Percentiles rank a stretch among this genome's conserved stretches.
Conservation (phyloP, 1,140 invertebrate genomes). For the Dendroctonus valens region DNA sequence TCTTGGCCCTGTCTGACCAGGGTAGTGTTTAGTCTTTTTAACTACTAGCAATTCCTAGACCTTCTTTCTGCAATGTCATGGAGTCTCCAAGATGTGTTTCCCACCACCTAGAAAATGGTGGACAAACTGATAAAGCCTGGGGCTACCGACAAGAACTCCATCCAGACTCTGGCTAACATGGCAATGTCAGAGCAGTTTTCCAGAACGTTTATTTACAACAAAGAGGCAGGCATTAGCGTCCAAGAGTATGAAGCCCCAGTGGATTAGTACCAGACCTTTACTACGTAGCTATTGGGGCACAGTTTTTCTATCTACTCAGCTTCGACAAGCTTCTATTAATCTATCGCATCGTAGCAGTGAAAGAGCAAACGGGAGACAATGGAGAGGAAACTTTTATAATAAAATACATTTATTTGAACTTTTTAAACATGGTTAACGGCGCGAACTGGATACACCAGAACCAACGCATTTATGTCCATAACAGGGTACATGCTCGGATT, state of each 20-base stretch:
- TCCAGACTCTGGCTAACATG: constrained; percentile 29
- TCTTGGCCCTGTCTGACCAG: too few relatives aligned
- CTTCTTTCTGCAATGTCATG: background rate
- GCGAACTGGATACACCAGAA: constrained; percentile 81
- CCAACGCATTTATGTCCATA: constrained; percentile 96
- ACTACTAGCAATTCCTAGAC: too few relatives aligned
- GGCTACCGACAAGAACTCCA: constrained; percentile 17
- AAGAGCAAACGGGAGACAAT: too few relatives aligned
- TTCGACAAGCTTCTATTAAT: constrained; percentile 47
- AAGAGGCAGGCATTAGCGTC: constrained; percentile 49
- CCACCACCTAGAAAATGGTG: constrained; percentile 27
- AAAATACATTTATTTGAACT: too few relatives aligned
- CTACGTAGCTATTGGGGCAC: constrained; percentile 58
- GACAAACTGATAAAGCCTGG: constrained; percentile 23
- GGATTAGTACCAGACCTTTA: constrained; percentile 54
- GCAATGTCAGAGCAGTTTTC: constrained; percentile 52
- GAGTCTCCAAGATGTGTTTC: constrained; percentile 20
- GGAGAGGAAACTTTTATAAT: too few relatives aligned
- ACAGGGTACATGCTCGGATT: constrained; percentile 96
- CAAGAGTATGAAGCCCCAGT: constrained; percentile 47
- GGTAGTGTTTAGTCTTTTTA: too few relatives aligned
- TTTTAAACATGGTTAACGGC: constrained; percentile 71
- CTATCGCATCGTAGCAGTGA: too few relatives aligned
- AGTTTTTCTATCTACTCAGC: constrained; percentile 58
- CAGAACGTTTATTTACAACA: constrained; percentile 54